Evolutionary conservation across 2,113 vertebrate species (phyloP).

Genomic region (Junco hyemalis): DNA sequence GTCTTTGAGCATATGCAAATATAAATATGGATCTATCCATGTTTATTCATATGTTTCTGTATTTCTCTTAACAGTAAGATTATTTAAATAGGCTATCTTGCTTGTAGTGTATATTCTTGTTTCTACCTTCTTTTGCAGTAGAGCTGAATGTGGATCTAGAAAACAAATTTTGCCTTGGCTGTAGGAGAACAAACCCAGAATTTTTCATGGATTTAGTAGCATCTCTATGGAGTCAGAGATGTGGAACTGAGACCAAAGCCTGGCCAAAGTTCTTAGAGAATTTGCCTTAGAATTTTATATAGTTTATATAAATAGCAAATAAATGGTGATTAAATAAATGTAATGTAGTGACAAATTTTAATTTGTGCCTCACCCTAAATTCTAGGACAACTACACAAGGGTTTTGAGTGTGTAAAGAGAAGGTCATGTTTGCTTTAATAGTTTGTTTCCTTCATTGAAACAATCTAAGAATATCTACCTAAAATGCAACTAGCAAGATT

Average conservation of each 20-base stretch:
- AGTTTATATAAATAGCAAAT: not conserved
- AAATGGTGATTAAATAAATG: not conserved
- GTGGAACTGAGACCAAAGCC: not conserved
- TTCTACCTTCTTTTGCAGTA: not conserved
- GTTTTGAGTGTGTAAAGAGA: not conserved
- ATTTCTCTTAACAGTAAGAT: not conserved
- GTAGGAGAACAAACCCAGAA: not conserved
- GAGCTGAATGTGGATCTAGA: not conserved
- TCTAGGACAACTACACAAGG: not conserved
- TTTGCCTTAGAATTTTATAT: not conserved
- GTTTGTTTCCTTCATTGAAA: not conserved
- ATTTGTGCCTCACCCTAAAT: not conserved
- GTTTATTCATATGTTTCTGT: not conserved
- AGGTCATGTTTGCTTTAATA: not conserved
- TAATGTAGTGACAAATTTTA: rapidly evolving
- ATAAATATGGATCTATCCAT: not conserved
- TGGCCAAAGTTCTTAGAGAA: not conserved
- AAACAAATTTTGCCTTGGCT: not conserved
- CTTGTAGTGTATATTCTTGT: not conserved
- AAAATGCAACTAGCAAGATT: not conserved
- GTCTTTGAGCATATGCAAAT: not conserved
- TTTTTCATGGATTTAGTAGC: not conserved
- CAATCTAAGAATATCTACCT: not conserved
- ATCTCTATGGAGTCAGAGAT: not conserved
- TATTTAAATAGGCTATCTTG: not conserved